Conservation (phyloP, 2,888 invertebrate species). For the Enoplolaimus lenunculus region DNA sequence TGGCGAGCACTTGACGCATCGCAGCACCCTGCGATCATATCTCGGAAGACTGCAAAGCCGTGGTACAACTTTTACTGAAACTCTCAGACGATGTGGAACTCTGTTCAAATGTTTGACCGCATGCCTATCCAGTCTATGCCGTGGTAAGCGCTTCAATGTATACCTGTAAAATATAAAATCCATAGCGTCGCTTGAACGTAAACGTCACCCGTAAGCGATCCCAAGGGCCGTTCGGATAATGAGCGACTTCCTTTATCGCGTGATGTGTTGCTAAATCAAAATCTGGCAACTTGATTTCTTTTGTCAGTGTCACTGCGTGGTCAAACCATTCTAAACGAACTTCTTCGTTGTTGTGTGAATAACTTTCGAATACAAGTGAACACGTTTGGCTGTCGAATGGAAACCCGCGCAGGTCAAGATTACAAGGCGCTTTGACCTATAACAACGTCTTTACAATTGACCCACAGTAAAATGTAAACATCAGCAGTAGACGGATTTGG, state of each 20-base stretch:
- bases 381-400: constrained; percentile 24
- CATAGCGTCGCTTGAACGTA: constrained; percentile 4
- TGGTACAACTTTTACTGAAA: no score
- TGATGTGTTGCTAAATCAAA: constrained; percentile 14
- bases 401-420: constrained; percentile 21
- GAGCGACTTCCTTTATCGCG: background rate
- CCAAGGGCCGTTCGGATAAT: constrained; percentile 22
- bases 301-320: constrained; percentile 5
- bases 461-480: no score
- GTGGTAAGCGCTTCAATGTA: no score
- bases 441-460: constrained; percentile 17
- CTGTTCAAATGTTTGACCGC: no score
- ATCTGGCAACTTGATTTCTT: constrained; percentile 22
- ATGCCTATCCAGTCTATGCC: no score
- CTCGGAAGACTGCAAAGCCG: no score
- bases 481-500: no score
- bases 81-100: no score
- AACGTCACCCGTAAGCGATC: constrained; percentile 15
- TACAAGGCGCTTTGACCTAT: constrained; percentile 21
- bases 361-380: constrained; percentile 21
- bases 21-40: no score
- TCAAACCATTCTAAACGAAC: constrained; percentile 18
- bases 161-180: constrained; percentile 11
- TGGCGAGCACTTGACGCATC: no score
- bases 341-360: constrained; percentile 20